Base-by-base conservation (phyloP, 35 echinoderm and acorn worm genomes). In the Stichopus chloronotus region DNA sequence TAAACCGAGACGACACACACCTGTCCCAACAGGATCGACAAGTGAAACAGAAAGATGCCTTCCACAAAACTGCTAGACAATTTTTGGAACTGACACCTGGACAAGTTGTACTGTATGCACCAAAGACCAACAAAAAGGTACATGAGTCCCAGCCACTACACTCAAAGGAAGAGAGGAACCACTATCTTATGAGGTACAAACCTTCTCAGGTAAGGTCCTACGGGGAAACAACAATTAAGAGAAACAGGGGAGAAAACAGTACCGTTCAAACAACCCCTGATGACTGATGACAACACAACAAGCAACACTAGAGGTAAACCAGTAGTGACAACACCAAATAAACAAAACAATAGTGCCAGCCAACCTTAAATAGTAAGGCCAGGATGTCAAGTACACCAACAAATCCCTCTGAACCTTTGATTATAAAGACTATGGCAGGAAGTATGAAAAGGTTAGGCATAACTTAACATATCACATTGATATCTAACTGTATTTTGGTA, bases 21-120 rank as follows among this genome's bases (percentile, higher is more conserved):
- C 20, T 78, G 7, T 13, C n/a, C 57, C 91, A 90, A 25, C 52
- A 55, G 14, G 55, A 92, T 23, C 57, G 85, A 72, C 93, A 92
- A 68, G 16, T 58, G 16, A 78, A 93, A 54, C 94, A 95, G 69
- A 91, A 94, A 85, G 55, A 6, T 8, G 84, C 94, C 24, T 85
- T 78, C 21, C 59, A 95, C 57, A 78, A 80, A 72, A 24, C 43
- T 13, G 84, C 93, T 16, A 71, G 88, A 54, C 52, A 89, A 17
- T 69, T 91, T 3, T 4, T 55, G 80, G 72, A 24, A 52, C 58
- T 88, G 24, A 78, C 22, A 56, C 87, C 87, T 11, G 60, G 79
- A 7, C 68, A 94, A 92, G 71, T 71, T 16, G 92, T 94, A 53
- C 78, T n/a, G n/a, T n/a, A n/a, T n/a, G 53, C 23, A 83, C 92